These are phyloP conservation scores for Apodemus speciosus DNA, from an alignment of 2,113 vertebrate genomes.

Conservation along the genomic window DNA sequence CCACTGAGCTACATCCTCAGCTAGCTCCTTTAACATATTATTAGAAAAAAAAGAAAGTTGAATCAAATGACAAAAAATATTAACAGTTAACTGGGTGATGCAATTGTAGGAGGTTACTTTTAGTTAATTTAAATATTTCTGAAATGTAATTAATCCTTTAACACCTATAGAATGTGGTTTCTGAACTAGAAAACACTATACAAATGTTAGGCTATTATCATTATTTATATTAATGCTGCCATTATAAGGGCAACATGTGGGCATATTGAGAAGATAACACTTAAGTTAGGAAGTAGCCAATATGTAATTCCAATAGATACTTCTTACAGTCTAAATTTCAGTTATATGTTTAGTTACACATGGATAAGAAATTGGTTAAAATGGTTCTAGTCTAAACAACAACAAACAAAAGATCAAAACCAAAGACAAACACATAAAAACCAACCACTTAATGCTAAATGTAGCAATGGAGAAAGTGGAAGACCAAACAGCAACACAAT, in stretches of 20 bases:
- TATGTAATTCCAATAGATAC: neutral
- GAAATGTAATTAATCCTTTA: conserved; percentile 28
- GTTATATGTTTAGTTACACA: neutral
- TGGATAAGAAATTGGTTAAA: conserved; percentile 14
- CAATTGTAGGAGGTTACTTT: neutral
- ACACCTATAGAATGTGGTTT: neutral
- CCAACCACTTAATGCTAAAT: neutral
- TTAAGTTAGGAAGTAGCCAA: neutral
- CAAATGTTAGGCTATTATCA: neutral
- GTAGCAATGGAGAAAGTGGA: neutral
- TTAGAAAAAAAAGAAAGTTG: neutral
- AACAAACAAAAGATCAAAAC: too few relatives aligned
- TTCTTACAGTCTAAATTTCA: conserved; percentile 7
- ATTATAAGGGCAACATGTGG: neutral
- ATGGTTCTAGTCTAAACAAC: neutral
- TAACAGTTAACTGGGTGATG: neutral
- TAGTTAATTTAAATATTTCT: neutral
- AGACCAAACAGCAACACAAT: neutral
- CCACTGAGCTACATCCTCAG: neutral
- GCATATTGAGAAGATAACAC: neutral
- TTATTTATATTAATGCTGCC: neutral
- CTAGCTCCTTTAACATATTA: neutral
- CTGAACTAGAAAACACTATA: conserved; percentile 31
- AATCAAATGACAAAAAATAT: too few relatives aligned
- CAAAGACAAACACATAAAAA: too few relatives aligned